These are phyloP conservation scores for Paelopatides confundens DNA, from an alignment of 53 echinoderm and acorn worm species.

Conservation along the genomic window DNA sequence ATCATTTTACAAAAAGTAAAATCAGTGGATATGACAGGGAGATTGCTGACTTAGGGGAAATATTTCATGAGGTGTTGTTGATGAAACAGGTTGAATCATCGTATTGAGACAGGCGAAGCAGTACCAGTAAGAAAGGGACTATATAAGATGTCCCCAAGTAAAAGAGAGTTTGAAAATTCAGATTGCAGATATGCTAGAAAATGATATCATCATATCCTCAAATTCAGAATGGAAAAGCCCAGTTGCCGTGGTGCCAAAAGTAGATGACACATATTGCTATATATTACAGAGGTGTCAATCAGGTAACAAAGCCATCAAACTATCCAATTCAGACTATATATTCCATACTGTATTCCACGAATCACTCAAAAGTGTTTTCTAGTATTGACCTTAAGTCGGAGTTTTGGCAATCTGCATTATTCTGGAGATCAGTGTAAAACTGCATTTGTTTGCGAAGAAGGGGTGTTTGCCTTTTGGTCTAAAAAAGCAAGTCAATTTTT, in stretches of 20 bases:
- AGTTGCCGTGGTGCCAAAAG: conserved; percentile 53
- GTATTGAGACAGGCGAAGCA: too few species aligned
- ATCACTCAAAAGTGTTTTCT: conserved; percentile 32
- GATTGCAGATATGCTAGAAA: conserved; percentile 1
- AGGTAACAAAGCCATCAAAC: conserved; percentile 57
- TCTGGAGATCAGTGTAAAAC: too few species aligned
- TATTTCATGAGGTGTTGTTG: too few species aligned
- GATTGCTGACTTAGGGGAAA: too few species aligned
- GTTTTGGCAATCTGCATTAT: conserved; percentile 35
- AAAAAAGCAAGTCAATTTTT: background rate
- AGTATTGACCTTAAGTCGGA: conserved; percentile 49
- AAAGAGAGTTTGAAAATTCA: too few species aligned
- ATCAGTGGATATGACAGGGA: too few species aligned
- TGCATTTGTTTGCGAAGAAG: too few species aligned
- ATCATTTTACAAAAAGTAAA: too few species aligned
- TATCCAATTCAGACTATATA: conserved; percentile 11
- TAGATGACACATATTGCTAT: conserved; percentile 35
- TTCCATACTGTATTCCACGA: conserved; percentile 6
- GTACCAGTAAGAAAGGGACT: too few species aligned
- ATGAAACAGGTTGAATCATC: too few species aligned
- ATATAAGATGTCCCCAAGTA: too few species aligned
- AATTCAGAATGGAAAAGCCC: conserved; percentile 52
- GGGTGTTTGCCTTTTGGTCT: conserved; percentile 24
- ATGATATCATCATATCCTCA: conserved; percentile 45
- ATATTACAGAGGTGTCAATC: conserved; percentile 58